These are phyloP conservation scores for Saccopteryx leptura DNA, from an alignment of 2,113 vertebrate genomes.

Conservation along the genomic window DNA sequence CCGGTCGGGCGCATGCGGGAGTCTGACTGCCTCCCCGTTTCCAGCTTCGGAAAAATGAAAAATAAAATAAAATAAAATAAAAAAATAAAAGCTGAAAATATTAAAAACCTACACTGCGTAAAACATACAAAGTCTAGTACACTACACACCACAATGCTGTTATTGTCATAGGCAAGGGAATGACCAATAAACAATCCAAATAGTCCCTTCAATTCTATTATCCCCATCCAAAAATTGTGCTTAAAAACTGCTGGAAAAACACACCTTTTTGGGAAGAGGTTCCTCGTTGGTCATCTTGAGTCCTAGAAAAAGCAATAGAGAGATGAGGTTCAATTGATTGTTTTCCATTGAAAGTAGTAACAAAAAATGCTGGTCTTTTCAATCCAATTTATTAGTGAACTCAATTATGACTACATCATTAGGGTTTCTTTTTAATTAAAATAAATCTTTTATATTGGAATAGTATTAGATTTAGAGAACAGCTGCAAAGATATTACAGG, in stretches of 20 bases:
- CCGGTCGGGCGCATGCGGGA: too few relatives aligned
- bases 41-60: too few relatives aligned
- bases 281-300: constrained; percentile 99
- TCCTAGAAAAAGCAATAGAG: constrained; percentile 79
- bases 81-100: not conserved
- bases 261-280: constrained; percentile 99
- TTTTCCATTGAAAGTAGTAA: constrained; percentile 62
- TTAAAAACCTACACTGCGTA: not conserved
- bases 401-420: not conserved
- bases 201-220: not conserved
- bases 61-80: too few relatives aligned
- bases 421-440: not conserved
- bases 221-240: not conserved
- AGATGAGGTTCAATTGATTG: constrained; percentile 39
- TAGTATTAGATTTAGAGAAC: not conserved
- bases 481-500: not conserved
- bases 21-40: too few relatives aligned
- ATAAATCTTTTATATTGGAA: constrained; percentile 1
- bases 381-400: constrained; percentile 23
- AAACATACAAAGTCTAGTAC: not conserved
- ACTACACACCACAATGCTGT: not conserved
- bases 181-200: not conserved
- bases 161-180: not conserved
- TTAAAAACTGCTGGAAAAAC: constrained; percentile 56
- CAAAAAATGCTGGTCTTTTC: not conserved